Percentiles rank a stretch among this genome's conserved stretches.
These are phyloP conservation scores for Mesitornis unicolor DNA, from an alignment of 2,113 vertebrate species.

Conservation along the genomic window DNA sequence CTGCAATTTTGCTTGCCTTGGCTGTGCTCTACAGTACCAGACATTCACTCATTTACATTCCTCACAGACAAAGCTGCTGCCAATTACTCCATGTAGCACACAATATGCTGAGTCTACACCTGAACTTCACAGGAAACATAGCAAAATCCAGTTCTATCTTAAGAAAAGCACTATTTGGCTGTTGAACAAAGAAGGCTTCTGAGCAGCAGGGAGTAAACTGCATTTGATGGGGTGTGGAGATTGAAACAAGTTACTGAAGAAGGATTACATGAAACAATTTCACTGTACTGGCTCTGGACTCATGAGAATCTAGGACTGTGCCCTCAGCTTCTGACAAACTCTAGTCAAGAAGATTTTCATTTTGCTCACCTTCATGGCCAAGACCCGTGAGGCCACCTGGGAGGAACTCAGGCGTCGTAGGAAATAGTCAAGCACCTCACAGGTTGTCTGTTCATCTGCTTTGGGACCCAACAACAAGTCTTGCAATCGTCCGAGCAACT, in stretches of 20 bases:
- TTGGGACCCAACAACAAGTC: conserved; percentile 92
- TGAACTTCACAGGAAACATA: neutral
- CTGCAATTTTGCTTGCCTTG: neutral
- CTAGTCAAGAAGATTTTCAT: neutral
- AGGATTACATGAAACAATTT: neutral
- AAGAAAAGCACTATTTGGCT: neutral
- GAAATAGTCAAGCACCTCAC: conserved; percentile 97
- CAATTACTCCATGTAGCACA: neutral
- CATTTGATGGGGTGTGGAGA: neutral
- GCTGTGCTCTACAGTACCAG: neutral
- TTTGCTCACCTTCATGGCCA: conserved; percentile 92
- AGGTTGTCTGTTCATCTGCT: conserved; percentile 94
- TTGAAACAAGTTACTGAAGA: neutral
- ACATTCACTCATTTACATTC: neutral
- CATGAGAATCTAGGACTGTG: neutral
- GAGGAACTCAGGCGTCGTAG: conserved; percentile 92
- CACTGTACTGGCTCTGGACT: neutral
- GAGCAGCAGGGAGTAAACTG: neutral
- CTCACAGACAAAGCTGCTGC: neutral
- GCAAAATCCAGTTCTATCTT: neutral
- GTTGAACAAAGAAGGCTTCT: neutral
- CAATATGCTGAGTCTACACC: neutral
- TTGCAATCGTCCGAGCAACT: conserved; percentile 92
- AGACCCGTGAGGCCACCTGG: conserved; percentile 91
- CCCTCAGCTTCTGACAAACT: neutral